Evolutionary conservation across 2,888 invertebrate species (phyloP).

Genomic region (Andrena flavipes): DNA sequence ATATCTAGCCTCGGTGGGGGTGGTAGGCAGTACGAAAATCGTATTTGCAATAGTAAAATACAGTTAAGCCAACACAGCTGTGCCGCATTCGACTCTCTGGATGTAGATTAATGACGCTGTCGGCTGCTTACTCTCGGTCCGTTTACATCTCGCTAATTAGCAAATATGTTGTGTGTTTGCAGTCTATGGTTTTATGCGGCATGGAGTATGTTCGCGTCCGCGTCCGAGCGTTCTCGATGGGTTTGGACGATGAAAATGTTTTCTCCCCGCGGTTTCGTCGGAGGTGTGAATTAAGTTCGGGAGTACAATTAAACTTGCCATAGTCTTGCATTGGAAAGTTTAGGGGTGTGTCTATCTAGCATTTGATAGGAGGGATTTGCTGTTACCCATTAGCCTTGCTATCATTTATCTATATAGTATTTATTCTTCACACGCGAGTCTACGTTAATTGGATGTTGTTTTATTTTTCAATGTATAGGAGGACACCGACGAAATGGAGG

Average conservation of each 20-base stretch:
- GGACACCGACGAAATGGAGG: background rate
- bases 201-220: background rate
- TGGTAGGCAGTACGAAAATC: conserved; percentile 16
- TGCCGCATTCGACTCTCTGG: conserved; percentile 31
- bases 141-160: conserved; percentile 67
- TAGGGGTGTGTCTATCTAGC: too few species aligned
- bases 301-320: too few species aligned
- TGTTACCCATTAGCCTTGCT: too few species aligned
- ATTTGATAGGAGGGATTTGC: too few species aligned
- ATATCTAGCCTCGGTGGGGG: conserved; percentile 6
- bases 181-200: conserved; percentile 30
- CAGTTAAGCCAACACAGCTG: conserved; percentile 53
- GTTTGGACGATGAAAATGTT: background rate
- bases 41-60: conserved; percentile 69
- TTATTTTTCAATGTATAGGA: background rate
- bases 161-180: conserved; percentile 61
- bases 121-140: conserved; percentile 57
- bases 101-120: conserved; percentile 58
- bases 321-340: too few species aligned
- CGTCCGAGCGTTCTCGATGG: background rate
- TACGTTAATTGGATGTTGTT: background rate
- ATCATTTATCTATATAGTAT: too few species aligned
- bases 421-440: too few species aligned
- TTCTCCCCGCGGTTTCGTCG: background rate
- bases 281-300: background rate